Conservation (phyloP, 2,888 invertebrate genomes). For the Sarcophaga rosellei region DNA sequence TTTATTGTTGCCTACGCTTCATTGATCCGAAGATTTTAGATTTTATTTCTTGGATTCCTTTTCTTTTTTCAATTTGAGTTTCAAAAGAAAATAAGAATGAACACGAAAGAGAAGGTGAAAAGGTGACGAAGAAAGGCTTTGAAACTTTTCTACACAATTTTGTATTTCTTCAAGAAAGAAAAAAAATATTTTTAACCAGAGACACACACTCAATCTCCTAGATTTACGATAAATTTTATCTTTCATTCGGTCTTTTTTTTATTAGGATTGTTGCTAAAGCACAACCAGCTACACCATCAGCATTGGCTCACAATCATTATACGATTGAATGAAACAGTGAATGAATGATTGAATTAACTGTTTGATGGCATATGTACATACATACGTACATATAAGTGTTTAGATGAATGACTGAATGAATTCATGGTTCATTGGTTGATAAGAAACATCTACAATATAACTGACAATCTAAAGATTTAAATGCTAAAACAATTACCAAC, state of each 20-base stretch:
- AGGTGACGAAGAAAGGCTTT: too few species aligned
- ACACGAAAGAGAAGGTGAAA: not conserved
- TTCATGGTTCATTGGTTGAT: conserved; percentile 56
- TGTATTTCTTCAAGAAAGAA: too few species aligned
- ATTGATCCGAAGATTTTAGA: conserved; percentile 15
- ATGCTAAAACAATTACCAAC: conserved; percentile 57
- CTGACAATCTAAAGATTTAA: conserved; percentile 63
- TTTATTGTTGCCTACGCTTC: conserved; percentile 58
- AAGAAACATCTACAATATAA: conserved; percentile 58
- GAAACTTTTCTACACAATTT: too few species aligned
- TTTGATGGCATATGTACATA: conserved; percentile 8
- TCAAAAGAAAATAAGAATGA: not conserved
- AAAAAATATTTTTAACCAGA: too few species aligned
- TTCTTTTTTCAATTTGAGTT: conserved; percentile 6
- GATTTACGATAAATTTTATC: too few species aligned
- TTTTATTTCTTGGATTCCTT: conserved; percentile 31
- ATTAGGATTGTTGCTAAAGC: too few species aligned
- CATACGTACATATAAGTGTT: not conserved
- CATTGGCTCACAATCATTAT: conserved; percentile 37
- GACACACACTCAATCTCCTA: too few species aligned
- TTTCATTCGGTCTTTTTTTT: too few species aligned
- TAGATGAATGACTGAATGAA: conserved; percentile 50
- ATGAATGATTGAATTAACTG: conserved; percentile 39
- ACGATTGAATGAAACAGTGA: conserved; percentile 42
- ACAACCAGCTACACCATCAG: not conserved